Percentiles rank a stretch among this genome's conserved stretches.
Conservation (phyloP, 2,888 invertebrate genomes). For the Arrhopalites spinosus region DNA sequence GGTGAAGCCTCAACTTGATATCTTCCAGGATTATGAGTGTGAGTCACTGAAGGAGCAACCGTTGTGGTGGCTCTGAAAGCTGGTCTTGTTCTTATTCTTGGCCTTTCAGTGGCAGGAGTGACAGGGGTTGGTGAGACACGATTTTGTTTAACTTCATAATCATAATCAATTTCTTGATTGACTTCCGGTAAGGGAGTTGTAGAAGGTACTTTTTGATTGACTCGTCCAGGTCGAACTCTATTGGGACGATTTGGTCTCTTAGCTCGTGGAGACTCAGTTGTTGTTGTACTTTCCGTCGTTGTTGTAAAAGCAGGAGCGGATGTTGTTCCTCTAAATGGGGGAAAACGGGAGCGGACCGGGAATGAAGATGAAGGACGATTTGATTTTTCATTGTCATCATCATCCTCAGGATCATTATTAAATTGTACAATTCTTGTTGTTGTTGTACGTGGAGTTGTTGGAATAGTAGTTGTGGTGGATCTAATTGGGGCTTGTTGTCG, state of each 20-base stretch:
- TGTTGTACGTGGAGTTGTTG: neutral
- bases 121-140: too few species aligned
- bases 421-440: neutral
- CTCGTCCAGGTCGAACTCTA: conserved; percentile 18
- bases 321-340: conserved; percentile 22
- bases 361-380: neutral
- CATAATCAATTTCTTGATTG: conserved; percentile 41
- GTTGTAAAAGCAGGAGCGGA: conserved; percentile 12
- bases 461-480: conserved; percentile 19
- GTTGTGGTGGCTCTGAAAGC: conserved; percentile 5
- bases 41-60: neutral
- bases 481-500: neutral
- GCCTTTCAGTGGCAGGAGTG: neutral
- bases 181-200: conserved; percentile 34
- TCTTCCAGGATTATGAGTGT: neutral
- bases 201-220: conserved; percentile 3
- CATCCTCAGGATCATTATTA: neutral
- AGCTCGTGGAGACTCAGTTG: conserved; percentile 19
- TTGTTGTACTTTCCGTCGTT: conserved; percentile 28
- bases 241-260: conserved; percentile 14
- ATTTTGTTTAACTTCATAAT: conserved; percentile 35
- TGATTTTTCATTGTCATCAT: neutral
- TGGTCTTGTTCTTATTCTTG: neutral
- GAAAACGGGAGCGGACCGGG: neutral
- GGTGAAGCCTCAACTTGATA: too few species aligned